Evolutionary conservation across 2,113 vertebrate genomes (phyloP).

Genomic region (Ptilonorhynchus violaceus): DNA sequence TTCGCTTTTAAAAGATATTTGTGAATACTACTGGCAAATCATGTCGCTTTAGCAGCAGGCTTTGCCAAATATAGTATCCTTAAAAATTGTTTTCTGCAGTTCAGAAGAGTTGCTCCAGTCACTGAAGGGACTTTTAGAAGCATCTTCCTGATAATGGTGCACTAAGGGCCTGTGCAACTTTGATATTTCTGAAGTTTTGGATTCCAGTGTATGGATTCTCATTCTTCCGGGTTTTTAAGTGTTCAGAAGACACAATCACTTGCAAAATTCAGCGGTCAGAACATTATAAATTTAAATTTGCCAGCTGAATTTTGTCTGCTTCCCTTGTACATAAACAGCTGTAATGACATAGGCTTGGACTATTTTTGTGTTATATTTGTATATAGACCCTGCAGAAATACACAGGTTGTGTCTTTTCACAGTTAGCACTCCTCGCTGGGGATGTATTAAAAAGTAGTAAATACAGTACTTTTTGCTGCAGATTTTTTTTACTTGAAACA

Average conservation of each 20-base stretch:
- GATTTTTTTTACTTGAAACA: not conserved
- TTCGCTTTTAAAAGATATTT: not conserved
- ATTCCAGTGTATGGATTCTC: not conserved
- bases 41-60: not conserved
- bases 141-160: not conserved
- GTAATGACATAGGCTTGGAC: not conserved
- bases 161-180: not conserved
- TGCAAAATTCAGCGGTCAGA: not conserved
- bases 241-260: not conserved
- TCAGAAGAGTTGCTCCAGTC: not conserved
- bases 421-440: not conserved
- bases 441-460: not conserved
- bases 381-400: not conserved
- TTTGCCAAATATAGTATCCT: not conserved
- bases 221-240: accelerated
- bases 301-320: not conserved
- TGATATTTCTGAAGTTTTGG: not conserved
- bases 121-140: not conserved
- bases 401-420: not conserved
- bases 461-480: not conserved
- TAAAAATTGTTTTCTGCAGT: not conserved
- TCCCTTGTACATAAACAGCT: accelerated
- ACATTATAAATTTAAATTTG: not conserved
- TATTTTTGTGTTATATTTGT: not conserved
- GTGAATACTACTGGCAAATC: not conserved